Evolutionary conservation across 2,888 invertebrate species (phyloP).

Genomic region (Tribolium freemani): DNA sequence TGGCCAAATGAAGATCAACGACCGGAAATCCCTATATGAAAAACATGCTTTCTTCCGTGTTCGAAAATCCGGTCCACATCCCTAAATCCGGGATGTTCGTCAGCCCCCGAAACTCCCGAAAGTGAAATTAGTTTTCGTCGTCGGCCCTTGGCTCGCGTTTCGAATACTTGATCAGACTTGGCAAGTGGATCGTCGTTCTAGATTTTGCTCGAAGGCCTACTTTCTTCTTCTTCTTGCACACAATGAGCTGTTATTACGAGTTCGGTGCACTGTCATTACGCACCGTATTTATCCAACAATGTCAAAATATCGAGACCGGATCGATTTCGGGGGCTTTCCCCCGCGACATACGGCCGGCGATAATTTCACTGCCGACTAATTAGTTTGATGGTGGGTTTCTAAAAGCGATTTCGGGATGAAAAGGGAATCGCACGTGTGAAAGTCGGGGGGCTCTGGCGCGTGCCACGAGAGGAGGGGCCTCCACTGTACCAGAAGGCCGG

Average conservation of each 20-base stretch:
- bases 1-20: too few species aligned
- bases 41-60: not conserved
- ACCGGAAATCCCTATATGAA: too few species aligned
- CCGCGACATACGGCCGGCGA: not conserved
- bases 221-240: slow-evolving; percentile 46
- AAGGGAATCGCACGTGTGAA: slow-evolving; percentile 31
- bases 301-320: slow-evolving; percentile 32
- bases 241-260: slow-evolving; percentile 38
- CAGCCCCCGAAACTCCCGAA: slow-evolving; percentile 2
- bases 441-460: slow-evolving; percentile 20
- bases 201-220: slow-evolving; percentile 48
- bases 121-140: slow-evolving; percentile 10
- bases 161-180: slow-evolving; percentile 39
- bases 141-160: slow-evolving; percentile 2
- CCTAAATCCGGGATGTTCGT: not conserved
- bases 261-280: slow-evolving; percentile 17
- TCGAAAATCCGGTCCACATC: not conserved
- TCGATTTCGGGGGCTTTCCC: slow-evolving; percentile 6
- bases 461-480: slow-evolving; percentile 26
- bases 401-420: not conserved
- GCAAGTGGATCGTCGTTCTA: slow-evolving; percentile 55
- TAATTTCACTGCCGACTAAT: not conserved
- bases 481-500: slow-evolving; percentile 10
- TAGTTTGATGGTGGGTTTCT: not conserved
- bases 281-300: slow-evolving; percentile 11